These are phyloP conservation scores for Drosophila flavopinicola DNA, from an alignment of 2,888 invertebrate species.

Conservation along the genomic window DNA sequence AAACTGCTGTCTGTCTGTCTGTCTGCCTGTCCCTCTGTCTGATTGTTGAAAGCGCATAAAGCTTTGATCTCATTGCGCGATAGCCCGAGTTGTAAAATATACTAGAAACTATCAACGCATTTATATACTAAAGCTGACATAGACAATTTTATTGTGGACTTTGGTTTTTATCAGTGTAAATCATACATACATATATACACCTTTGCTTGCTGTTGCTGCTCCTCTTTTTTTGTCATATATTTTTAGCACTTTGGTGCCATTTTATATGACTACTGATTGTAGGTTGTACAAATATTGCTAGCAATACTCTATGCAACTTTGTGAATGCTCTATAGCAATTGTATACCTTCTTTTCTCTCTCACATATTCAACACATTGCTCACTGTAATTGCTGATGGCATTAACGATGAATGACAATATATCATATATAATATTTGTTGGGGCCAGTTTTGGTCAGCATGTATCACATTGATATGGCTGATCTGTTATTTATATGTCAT, in stretches of 20 bases:
- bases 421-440: no score
- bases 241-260: conserved; percentile 17
- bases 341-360: neutral
- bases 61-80: conserved; percentile 23
- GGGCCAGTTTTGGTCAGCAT: neutral
- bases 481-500: conserved; percentile 34
- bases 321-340: neutral
- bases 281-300: no score
- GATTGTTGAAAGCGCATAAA: conserved; percentile 1
- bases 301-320: neutral
- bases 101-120: neutral
- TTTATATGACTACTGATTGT: conserved; percentile 8
- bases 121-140: neutral
- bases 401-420: no score
- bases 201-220: neutral
- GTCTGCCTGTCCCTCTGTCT: no score
- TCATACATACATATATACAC: no score
- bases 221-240: neutral
- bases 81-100: conserved; percentile 1
- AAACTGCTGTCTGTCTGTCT: conserved; percentile 4
- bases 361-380: neutral
- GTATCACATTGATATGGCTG: neutral
- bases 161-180: conserved; percentile 17
- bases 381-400: no score
- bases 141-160: conserved; percentile 1